Base-by-base conservation (phyloP, 1,140 invertebrate species). In the Dreissena rostriformis region DNA sequence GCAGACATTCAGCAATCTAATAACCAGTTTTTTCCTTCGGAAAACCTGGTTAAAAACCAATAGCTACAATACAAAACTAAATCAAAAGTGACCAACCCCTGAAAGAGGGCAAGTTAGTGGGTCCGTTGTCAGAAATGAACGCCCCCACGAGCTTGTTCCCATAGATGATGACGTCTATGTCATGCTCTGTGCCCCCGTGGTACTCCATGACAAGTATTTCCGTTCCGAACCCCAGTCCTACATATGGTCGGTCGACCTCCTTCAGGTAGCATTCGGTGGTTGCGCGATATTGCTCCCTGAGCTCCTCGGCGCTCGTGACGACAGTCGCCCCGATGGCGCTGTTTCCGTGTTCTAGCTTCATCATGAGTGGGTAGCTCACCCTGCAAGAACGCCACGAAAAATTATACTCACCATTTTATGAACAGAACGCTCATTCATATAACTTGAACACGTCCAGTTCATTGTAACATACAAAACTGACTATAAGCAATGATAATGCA, bases 151-250 rank as follows among this genome's bases (percentile, higher is more conserved):
- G 61, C 66, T 88, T 85, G 22, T 86, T 68, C 24, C 88, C 26
- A 52, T 75, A 88, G 0, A 90, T 82, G 17, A 89, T 73, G 5
- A 90, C 28, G 70, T 90, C 88, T 0, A 89, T 81, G 68, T 90
- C 88, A 70, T 90, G 89, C 70, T 90, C 88, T 19, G 88, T 82
- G n/a, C n/a, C n/a, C n/a, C n/a, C n/a, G n/a, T n/a, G n/a, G n/a
- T n/a, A n/a, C n/a, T n/a, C n/a, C n/a, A 88, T 88, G 29, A 88
- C 53, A 76, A 88, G 24, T 72, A 90, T 82, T 22, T 71, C 63
- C 26, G 84, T 86, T 11, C 87, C 87, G 51, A 88, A 77, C 1
- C 89, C 85, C 2, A 88, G 84, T 8, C 89, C 89, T 49, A 88
- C 86, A 8, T 86, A 86, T 0, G 87, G 85, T 39, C 71, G 70